Conservation (phyloP, 1,140 invertebrate species). For the Schlechtendalia chinensis region DNA sequence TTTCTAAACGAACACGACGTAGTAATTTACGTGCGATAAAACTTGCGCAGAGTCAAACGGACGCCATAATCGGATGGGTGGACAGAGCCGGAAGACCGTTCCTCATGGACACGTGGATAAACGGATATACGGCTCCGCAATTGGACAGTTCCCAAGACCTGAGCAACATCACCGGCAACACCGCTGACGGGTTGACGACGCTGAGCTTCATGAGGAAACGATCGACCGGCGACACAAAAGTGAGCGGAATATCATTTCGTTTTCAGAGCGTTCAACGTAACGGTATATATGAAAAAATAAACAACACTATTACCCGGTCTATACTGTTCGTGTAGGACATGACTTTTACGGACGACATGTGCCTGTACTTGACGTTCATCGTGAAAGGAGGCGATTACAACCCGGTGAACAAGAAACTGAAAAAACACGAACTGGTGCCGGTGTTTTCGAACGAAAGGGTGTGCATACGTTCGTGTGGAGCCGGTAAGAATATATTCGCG, state of each 20-base stretch:
- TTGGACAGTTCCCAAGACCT: slow-evolving; percentile 77
- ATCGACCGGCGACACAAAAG: slow-evolving; percentile 71
- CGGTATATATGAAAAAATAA: background rate
- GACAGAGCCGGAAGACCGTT: slow-evolving; percentile 74
- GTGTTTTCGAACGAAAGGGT: slow-evolving; percentile 75
- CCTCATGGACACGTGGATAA: slow-evolving; percentile 85
- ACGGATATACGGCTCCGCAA: slow-evolving; percentile 72
- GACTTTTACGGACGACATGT: slow-evolving; percentile 77
- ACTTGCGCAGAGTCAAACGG: slow-evolving; percentile 69
- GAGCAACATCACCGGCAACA: slow-evolving; percentile 67
- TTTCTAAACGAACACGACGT: too few species aligned
- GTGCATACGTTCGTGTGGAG: slow-evolving; percentile 78
- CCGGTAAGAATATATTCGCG: too few species aligned
- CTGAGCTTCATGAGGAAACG: slow-evolving; percentile 78
- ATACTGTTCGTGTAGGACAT: slow-evolving; percentile 63
- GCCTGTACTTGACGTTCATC: slow-evolving; percentile 86
- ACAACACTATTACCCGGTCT: background rate
- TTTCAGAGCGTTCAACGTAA: too few species aligned
- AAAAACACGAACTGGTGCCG: slow-evolving; percentile 76
- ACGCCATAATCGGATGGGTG: slow-evolving; percentile 84
- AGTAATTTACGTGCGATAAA: too few species aligned
- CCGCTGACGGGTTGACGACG: slow-evolving; percentile 74
- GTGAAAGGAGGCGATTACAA: slow-evolving; percentile 80
- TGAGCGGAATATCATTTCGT: too few species aligned
- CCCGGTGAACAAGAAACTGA: slow-evolving; percentile 79